Percentiles rank a stretch among this genome's conserved stretches.
These are phyloP conservation scores for Gopherus flavomarginatus DNA, from an alignment of 2,113 vertebrate genomes.

Conservation along the genomic window DNA sequence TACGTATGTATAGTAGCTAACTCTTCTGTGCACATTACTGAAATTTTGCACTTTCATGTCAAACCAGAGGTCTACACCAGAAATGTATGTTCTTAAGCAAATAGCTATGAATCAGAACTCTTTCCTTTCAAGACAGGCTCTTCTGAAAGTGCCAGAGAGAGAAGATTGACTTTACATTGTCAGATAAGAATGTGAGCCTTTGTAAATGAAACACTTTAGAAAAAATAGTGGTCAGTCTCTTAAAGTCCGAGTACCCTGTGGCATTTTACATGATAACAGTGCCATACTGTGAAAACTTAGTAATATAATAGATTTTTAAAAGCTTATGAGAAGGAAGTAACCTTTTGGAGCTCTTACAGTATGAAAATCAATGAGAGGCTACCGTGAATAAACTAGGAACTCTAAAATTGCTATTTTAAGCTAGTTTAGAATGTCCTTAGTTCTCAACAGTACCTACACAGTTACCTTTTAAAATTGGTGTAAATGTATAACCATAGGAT, in stretches of 20 bases:
- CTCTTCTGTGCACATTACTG: neutral
- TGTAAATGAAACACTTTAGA: slow-evolving; percentile 28
- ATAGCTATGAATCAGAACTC: slow-evolving; percentile 14
- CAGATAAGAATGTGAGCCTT: slow-evolving; percentile 29
- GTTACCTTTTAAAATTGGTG: neutral
- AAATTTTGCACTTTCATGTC: neutral
- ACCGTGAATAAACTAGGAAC: slow-evolving; percentile 54
- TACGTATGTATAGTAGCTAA: neutral
- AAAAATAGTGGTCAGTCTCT: slow-evolving; percentile 26
- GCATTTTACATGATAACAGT: slow-evolving; percentile 9
- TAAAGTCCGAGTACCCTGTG: slow-evolving; percentile 22
- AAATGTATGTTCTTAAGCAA: neutral
- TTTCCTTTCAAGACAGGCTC: slow-evolving; percentile 24
- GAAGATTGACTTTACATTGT: slow-evolving; percentile 17
- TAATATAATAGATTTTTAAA: neutral
- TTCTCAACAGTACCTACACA: slow-evolving; percentile 23
- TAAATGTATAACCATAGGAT: neutral
- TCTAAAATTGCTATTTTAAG: slow-evolving; percentile 65
- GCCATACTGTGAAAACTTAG: slow-evolving; percentile 11
- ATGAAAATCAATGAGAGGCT: slow-evolving; percentile 54
- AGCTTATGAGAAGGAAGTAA: slow-evolving; percentile 46
- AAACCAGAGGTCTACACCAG: neutral
- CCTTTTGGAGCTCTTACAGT: slow-evolving; percentile 44
- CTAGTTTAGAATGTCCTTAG: neutral
- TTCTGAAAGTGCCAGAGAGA: slow-evolving; percentile 31